phyloP scores from a whole-genome alignment of 2,888 invertebrate species.

The Thymelicus sylvestris region DNA sequence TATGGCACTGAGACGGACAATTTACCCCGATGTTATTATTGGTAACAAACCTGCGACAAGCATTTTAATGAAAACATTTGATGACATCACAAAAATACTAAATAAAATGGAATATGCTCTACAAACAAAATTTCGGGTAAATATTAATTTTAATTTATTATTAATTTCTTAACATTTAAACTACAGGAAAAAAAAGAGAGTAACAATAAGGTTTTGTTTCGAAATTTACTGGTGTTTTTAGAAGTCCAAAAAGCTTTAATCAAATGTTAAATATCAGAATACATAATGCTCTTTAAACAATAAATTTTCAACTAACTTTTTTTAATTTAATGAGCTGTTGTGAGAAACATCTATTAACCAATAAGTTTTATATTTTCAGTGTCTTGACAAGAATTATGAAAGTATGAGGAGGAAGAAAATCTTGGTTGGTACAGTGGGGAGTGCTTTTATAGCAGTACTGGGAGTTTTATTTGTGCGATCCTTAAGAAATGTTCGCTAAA shows the following conservation, averaged over 20 bases:
- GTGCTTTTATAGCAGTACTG: conserved; percentile 62
- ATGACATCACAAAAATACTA: conserved; percentile 66
- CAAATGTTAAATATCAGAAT: too few species aligned
- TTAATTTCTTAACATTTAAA: too few species aligned
- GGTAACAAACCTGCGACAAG: conserved; percentile 75
- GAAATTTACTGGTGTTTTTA: too few species aligned
- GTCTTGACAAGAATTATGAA: conserved; percentile 40
- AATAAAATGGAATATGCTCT: conserved; percentile 73
- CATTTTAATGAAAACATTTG: conserved; percentile 65
- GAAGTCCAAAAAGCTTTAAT: too few species aligned
- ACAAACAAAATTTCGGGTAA: conserved; percentile 71
- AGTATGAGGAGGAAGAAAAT: conserved; percentile 64
- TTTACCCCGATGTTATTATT: conserved; percentile 64
- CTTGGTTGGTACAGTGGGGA: conserved; percentile 69
- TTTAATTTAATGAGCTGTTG: too few species aligned
- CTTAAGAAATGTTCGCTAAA: conserved; percentile 54
- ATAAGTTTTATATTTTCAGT: conserved; percentile 19
- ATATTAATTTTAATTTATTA: neutral
- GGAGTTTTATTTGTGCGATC: conserved; percentile 67
- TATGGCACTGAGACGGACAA: conserved; percentile 66
- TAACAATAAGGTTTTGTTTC: too few species aligned
- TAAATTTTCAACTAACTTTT: too few species aligned
- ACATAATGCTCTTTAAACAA: too few species aligned
- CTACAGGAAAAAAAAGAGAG: too few species aligned
- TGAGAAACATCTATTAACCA: too few species aligned